Evolutionary conservation across 2,888 invertebrate species (phyloP).

Genomic region (Meganola albula): DNA sequence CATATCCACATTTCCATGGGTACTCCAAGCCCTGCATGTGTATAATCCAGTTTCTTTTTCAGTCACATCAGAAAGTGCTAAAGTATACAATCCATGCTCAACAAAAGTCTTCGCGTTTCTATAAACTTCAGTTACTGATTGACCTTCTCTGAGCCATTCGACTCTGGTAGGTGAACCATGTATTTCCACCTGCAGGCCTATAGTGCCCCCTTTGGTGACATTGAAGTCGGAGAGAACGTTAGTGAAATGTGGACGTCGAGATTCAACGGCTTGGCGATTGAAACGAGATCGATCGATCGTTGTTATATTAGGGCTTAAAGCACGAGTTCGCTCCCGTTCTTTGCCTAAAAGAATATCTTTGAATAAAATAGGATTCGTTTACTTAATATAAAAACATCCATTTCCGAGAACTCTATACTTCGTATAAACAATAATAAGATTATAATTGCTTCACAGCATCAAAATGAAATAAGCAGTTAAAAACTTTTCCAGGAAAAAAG

Average conservation of each 20-base stretch:
- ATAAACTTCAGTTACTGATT: slow-evolving; percentile 75
- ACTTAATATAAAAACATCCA: no score
- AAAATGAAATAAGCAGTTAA: no score
- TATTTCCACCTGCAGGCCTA: slow-evolving; percentile 89
- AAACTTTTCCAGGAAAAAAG: no score
- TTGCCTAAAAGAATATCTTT: slow-evolving; percentile 39
- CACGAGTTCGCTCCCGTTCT: no score
- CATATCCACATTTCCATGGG: slow-evolving; percentile 84
- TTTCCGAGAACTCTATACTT: no score
- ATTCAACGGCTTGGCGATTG: slow-evolving; percentile 56
- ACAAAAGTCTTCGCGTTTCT: slow-evolving; percentile 82
- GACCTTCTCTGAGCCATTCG: slow-evolving; percentile 84
- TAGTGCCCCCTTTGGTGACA: slow-evolving; percentile 86
- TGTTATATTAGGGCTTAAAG: slow-evolving; percentile 46
- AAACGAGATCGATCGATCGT: slow-evolving; percentile 52
- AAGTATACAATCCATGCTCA: slow-evolving; percentile 83
- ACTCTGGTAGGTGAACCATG: slow-evolving; percentile 84
- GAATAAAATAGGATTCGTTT: no score
- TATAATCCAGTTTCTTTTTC: slow-evolving; percentile 86
- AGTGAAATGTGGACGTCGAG: slow-evolving; percentile 83
- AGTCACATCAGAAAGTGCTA: slow-evolving; percentile 84
- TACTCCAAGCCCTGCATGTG: slow-evolving; percentile 85
- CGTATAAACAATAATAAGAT: no score
- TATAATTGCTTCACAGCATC: no score
- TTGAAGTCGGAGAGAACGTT: slow-evolving; percentile 83